These are phyloP conservation scores for Lampris incognitus DNA, from an alignment of 2,113 vertebrate species.

Conservation along the genomic window DNA sequence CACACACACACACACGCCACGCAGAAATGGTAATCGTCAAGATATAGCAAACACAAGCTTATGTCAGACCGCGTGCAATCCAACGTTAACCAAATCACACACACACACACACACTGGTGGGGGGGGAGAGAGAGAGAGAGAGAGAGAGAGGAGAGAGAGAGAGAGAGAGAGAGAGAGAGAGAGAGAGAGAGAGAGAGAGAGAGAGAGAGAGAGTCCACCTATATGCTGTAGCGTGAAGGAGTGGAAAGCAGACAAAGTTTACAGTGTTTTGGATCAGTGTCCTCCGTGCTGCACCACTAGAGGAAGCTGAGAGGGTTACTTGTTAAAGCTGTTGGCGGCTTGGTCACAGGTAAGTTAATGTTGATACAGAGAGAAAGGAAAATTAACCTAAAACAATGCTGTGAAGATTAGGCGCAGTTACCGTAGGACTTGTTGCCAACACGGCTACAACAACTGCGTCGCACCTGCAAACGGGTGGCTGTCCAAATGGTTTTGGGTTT, in stretches of 20 bases:
- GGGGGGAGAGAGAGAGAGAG: slow-evolving; percentile 11
- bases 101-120: slow-evolving; percentile 23
- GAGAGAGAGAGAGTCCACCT: neutral
- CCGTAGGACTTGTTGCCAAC: too few species aligned
- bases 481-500: too few species aligned
- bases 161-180: neutral
- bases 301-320: neutral
- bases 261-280: slow-evolving; percentile 35
- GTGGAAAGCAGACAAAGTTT: slow-evolving; percentile 29
- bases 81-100: slow-evolving; percentile 15
- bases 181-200: neutral
- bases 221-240: neutral
- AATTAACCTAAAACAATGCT: neutral
- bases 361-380: slow-evolving; percentile 22
- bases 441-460: too few species aligned
- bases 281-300: neutral
- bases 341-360: slow-evolving; percentile 53
- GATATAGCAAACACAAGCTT: slow-evolving; percentile 58
- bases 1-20: slow-evolving; percentile 35
- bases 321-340: slow-evolving; percentile 21
- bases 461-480: too few species aligned
- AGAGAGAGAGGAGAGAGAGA: slow-evolving; percentile 5
- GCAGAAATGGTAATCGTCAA: slow-evolving; percentile 76
- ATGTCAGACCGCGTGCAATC: slow-evolving; percentile 40
- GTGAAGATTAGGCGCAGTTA: too few species aligned